These are phyloP conservation scores for Lepus europaeus DNA, from an alignment of 2,113 vertebrate genomes.

Conservation along the genomic window DNA sequence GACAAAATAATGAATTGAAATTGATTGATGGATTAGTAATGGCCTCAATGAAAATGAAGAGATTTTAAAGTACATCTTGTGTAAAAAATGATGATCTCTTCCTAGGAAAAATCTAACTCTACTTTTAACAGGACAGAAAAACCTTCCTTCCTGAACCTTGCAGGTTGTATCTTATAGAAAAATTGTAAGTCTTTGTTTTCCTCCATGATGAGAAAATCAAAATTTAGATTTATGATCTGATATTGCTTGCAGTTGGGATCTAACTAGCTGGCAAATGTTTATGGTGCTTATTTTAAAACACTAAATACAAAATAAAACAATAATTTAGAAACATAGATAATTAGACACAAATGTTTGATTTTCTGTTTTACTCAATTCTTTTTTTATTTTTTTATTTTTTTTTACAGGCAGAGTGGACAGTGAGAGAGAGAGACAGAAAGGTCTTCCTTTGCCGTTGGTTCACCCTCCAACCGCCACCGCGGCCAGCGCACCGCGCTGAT, in stretches of 20 bases:
- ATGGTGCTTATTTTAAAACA: constrained; percentile 49
- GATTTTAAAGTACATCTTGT: background rate
- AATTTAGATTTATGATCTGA: constrained; percentile 49
- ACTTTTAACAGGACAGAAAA: background rate
- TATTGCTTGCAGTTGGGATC: background rate
- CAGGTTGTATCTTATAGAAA: constrained; percentile 45
- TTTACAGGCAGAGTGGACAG: too few relatives aligned
- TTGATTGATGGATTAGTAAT: background rate
- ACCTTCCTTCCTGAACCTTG: background rate
- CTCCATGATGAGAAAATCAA: constrained; percentile 26
- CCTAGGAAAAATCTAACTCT: background rate
- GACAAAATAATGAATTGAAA: background rate
- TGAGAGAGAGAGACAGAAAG: too few relatives aligned
- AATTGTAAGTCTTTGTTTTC: background rate
- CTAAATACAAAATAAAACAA: constrained; percentile 27
- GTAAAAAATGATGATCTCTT: background rate
- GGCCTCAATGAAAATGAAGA: background rate
- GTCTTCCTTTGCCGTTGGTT: too few relatives aligned
- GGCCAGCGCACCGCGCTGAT: too few relatives aligned
- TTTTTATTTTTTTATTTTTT: too few relatives aligned
- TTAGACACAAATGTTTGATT: constrained; percentile 15
- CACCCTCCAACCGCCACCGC: too few relatives aligned
- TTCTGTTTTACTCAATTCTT: background rate
- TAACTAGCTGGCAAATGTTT: constrained; percentile 31
- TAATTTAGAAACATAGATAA: background rate